Base-by-base conservation (phyloP, 2,797 vertebrate species). In the Squalus acanthias region DNA sequence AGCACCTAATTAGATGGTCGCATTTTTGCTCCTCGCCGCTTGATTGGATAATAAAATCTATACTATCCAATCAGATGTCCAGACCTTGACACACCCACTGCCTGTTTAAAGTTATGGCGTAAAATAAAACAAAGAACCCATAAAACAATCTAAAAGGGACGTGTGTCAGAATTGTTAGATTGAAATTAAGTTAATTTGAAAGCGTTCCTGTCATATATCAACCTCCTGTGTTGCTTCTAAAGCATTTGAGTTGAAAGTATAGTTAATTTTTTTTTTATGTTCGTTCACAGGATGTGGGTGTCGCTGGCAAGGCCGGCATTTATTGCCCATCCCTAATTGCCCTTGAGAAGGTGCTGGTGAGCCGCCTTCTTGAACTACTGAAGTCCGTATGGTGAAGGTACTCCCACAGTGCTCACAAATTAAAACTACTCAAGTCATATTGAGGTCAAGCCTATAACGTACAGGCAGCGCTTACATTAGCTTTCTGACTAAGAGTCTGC, bases 171-270 rank as follows among this genome's bases (percentile, higher is more conserved):
- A 93, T 24, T 93, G 63, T 46, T 65, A 93, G 46, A 93, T 93
- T 93, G n/a, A 67, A 93, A 93, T 67, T 22, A 67, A 39, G 67
- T 67, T 67, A 93, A 69, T 93, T 46, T 93, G 91, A 93, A 93
- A 67, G n/a, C n/a, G 46, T 46, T 93, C n/a, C n/a, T 12, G 33
- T 46, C 63, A 39, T 39, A 92, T n/a, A 92, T 92, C 65, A 67
- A 3, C 4, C 91, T 39, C n/a, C n/a, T 67, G 33, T 39, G 63
- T 10, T 92, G 29, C 89, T 67, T 65, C 9, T 67, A 20, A 67
- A 92, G 6, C 60, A 67, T 9, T 67, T n/a, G 63, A 2, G 63
- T 67, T 93, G 89, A 67, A 93, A 22, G 91, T 63, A 10, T 17
- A 92, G 57, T 93, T 46, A 46, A 2, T 57, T 57, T 57, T 57